Conservation (phyloP, 1,140 invertebrate species). For the Cepaea nemoralis region DNA sequence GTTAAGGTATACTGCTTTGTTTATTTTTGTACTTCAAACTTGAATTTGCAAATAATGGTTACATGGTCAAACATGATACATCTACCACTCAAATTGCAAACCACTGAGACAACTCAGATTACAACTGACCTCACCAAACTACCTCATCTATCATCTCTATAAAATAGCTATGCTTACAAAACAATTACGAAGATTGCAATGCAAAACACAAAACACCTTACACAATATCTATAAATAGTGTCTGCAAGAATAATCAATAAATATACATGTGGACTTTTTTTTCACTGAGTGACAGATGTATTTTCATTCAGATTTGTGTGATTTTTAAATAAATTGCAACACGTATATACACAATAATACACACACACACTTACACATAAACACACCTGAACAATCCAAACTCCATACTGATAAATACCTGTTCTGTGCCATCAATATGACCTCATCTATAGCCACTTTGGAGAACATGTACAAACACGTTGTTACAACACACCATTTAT, state of each 20-base stretch:
- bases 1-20: not conserved
- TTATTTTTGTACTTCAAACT: not conserved
- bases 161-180: not conserved
- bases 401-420: no score
- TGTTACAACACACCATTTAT: no score
- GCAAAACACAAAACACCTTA: not conserved
- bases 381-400: no score
- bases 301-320: no score
- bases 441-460: no score
- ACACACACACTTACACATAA: no score
- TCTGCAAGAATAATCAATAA: not conserved
- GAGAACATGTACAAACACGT: no score
- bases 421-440: no score
- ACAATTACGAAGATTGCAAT: not conserved
- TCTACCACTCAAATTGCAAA: conserved; percentile 4
- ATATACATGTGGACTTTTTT: not conserved
- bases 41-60: not conserved
- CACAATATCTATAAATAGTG: not conserved
- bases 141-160: not conserved
- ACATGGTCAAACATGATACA: not conserved
- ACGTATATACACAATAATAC: no score
- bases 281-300: not conserved
- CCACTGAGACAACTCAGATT: not conserved
- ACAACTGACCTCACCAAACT: not conserved
- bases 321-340: no score